Percentiles rank a stretch among this genome's conserved stretches.
phyloP scores from a whole-genome alignment of 2,113 vertebrate genomes.

The Prunella fulvescens region DNA sequence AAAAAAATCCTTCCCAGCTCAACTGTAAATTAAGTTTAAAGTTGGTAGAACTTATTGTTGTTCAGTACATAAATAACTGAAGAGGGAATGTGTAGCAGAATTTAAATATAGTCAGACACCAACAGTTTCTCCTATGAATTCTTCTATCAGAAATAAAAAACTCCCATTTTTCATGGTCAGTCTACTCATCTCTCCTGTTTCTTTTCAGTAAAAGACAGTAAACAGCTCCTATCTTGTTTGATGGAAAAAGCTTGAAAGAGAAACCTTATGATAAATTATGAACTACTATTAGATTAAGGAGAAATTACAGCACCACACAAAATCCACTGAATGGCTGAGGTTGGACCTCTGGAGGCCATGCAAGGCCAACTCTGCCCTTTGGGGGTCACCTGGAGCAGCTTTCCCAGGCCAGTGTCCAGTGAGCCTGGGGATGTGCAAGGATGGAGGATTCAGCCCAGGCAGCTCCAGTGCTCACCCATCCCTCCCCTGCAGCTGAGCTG shows the following conservation, averaged over 20 bases:
- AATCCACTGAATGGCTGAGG: background rate
- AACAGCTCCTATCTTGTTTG: background rate
- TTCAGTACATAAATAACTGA: background rate
- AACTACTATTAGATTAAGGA: background rate
- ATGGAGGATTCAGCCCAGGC: background rate
- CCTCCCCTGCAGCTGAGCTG: background rate
- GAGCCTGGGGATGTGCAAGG: background rate
- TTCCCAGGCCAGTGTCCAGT: rapidly evolving
- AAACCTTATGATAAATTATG: background rate
- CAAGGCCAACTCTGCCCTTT: rapidly evolving
- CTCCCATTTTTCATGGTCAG: background rate
- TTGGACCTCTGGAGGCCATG: background rate
- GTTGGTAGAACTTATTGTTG: background rate
- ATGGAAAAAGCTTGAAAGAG: background rate
- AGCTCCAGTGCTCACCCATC: background rate
- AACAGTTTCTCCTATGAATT: background rate
- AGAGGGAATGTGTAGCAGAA: background rate
- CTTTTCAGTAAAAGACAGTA: background rate
- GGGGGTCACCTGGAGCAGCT: background rate
- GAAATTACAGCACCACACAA: background rate
- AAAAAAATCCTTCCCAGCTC: background rate
- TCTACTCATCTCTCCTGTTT: background rate
- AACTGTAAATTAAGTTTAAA: background rate
- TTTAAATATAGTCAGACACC: background rate
- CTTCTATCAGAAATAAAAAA: background rate